phyloP scores from a whole-genome alignment of 2,888 invertebrate genomes.

The Conomelus anceps region DNA sequence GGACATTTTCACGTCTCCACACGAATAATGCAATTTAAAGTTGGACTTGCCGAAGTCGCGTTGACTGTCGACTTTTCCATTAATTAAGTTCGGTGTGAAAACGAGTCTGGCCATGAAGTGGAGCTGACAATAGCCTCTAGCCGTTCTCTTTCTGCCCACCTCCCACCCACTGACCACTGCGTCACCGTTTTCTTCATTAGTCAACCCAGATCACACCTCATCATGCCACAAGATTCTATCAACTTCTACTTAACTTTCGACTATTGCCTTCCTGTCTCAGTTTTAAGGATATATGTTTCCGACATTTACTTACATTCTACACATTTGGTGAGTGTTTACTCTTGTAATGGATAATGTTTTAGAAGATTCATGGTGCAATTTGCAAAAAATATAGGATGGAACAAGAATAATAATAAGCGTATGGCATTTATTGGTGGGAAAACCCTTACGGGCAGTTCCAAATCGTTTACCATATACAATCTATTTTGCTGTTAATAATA shows the following conservation, averaged over 20 bases:
- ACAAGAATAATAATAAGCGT: too few species aligned
- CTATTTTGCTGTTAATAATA: too few species aligned
- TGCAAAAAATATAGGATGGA: too few species aligned
- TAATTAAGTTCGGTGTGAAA: neutral
- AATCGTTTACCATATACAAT: too few species aligned
- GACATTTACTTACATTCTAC: too few species aligned
- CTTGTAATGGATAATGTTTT: too few species aligned
- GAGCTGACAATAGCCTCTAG: neutral
- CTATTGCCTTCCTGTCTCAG: neutral
- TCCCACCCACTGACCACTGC: neutral
- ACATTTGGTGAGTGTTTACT: too few species aligned
- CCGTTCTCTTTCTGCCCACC: neutral
- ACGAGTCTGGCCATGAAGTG: neutral
- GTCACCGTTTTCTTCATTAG: neutral
- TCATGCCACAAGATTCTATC: neutral
- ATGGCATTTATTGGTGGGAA: too few species aligned
- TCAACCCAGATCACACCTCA: neutral
- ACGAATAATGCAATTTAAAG: neutral
- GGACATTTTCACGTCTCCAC: neutral
- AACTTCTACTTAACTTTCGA: neutral
- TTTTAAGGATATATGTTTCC: neutral
- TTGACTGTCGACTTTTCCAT: neutral
- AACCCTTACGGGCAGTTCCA: too few species aligned
- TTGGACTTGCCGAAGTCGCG: neutral
- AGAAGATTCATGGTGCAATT: too few species aligned